Base-by-base conservation (phyloP, 2,113 vertebrate species). In the Aptenodytes patagonicus region DNA sequence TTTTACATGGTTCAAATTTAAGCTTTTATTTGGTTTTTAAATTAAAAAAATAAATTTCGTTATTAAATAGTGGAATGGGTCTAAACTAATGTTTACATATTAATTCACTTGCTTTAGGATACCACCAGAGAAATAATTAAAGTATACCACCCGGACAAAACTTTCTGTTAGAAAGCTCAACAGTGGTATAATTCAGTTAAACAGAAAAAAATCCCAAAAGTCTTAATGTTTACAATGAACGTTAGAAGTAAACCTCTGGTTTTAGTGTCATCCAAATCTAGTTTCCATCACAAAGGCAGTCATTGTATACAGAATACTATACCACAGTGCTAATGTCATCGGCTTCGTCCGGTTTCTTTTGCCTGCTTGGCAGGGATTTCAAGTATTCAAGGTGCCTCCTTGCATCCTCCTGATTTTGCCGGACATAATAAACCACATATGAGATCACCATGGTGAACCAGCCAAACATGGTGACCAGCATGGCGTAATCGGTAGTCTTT, bases 401-500 rank as follows among this genome's bases (percentile, higher is more conserved):
- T 8, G 99, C 99, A 46, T 99, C 99, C 96, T 99, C 99, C 97
- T 99, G 99, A 95, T 99, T 99, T 98, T 99, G 99, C 91, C 99
- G 98, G 61, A 99, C 99, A 0, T 99, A 99, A 93, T 99, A 99
- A 44, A 99, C 99, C 83, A 99, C 99, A 0, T 99, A 99, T 0
- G 99, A 99, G 95, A 99, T 99, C 97, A 99, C 99, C 99, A 99
- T 99, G 96, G 99, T 99, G 94, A 99, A 99, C 99, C 99, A 99
- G 97, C 99, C 99, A 83, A 99, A 99, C 99, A 99, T 99, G 96
- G 99, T 99, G 97, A 99, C 99, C 95, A 99, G 98, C 99, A 99
- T 99, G 93, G 99, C 99, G 2, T 99, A 99, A 97, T 99, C 99
- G 12, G 99, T 99, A 87, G 99, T 99, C 97, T 99, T 99, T 98